Evolutionary conservation across 2,888 invertebrate genomes (phyloP).

Genomic region (Tachina lurida): DNA sequence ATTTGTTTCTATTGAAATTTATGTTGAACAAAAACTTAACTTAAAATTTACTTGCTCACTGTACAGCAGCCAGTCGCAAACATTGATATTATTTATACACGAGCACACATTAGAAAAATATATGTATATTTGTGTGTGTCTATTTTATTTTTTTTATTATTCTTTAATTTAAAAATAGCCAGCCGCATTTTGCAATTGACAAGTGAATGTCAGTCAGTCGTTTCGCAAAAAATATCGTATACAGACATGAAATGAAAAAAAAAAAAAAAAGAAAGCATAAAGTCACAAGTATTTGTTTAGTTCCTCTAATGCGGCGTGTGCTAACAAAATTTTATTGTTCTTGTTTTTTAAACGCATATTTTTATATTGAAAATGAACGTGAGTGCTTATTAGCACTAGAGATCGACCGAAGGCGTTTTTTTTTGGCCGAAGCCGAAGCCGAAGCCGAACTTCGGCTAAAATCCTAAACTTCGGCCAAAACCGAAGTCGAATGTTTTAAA

Average conservation of each 20-base stretch:
- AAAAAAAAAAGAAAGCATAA: constrained; percentile 16
- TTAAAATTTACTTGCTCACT: constrained; percentile 18
- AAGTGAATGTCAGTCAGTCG: constrained; percentile 67
- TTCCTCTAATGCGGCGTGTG: constrained; percentile 7
- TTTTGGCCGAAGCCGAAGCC: no score
- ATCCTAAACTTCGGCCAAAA: no score
- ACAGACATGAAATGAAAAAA: constrained; percentile 6
- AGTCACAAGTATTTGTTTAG: constrained; percentile 40
- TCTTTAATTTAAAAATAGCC: constrained; percentile 53
- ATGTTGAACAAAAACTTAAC: constrained; percentile 37
- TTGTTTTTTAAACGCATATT: neutral
- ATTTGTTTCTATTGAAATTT: constrained; percentile 28
- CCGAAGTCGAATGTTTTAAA: no score
- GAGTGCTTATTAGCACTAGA: no score
- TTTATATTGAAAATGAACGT: neutral
- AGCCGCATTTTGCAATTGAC: constrained; percentile 67
- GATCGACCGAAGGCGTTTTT: no score
- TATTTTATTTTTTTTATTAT: neutral
- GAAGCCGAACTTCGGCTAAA: no score
- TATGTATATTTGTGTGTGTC: neutral
- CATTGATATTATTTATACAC: neutral
- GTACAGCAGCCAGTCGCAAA: neutral
- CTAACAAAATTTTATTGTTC: constrained; percentile 26
- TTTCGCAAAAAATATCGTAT: constrained; percentile 14
- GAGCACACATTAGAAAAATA: constrained; percentile 35